Evolutionary conservation across 2,113 vertebrate genomes (phyloP).

Genomic region (Oncorhynchus masou): DNA sequence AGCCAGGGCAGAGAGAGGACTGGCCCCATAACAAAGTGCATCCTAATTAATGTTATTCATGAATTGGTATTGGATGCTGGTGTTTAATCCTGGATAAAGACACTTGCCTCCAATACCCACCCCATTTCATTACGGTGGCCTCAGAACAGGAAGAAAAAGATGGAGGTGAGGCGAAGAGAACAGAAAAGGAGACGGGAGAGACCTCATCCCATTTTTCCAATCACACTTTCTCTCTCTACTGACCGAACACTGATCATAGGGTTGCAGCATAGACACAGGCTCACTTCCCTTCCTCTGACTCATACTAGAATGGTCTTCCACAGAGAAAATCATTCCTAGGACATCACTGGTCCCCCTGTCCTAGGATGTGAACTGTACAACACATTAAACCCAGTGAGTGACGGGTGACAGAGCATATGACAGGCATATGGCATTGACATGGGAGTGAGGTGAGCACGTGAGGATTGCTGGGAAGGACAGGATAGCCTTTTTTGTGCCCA

Average conservation of each 20-base stretch:
- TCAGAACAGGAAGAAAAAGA: not conserved
- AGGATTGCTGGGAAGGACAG: conserved; percentile 11
- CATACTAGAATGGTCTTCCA: conserved; percentile 31
- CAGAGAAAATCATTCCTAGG: conserved; percentile 48
- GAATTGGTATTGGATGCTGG: conserved; percentile 15
- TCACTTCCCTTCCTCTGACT: conserved; percentile 44
- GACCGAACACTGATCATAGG: conserved; percentile 20
- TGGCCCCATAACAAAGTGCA: not conserved
- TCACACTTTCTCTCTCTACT: conserved; percentile 21
- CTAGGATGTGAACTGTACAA: conserved; percentile 43
- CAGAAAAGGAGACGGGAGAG: not conserved
- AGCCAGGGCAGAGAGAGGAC: not conserved
- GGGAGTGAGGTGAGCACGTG: conserved; percentile 36
- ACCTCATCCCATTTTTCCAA: conserved; percentile 5
- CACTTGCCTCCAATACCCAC: not conserved
- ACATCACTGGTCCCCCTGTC: conserved; percentile 2
- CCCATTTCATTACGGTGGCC: not conserved
- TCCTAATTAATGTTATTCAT: conserved; percentile 16
- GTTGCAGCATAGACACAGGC: conserved; percentile 15
- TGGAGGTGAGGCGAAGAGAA: not conserved
- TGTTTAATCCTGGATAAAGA: not conserved
- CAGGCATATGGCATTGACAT: conserved; percentile 25
- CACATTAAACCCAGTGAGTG: conserved; percentile 49
- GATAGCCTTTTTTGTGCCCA: conserved; percentile 3
- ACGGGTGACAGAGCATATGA: conserved; percentile 53